Conservation (phyloP, 2,113 vertebrate genomes). For the Anarhynchus alexandrinus region DNA sequence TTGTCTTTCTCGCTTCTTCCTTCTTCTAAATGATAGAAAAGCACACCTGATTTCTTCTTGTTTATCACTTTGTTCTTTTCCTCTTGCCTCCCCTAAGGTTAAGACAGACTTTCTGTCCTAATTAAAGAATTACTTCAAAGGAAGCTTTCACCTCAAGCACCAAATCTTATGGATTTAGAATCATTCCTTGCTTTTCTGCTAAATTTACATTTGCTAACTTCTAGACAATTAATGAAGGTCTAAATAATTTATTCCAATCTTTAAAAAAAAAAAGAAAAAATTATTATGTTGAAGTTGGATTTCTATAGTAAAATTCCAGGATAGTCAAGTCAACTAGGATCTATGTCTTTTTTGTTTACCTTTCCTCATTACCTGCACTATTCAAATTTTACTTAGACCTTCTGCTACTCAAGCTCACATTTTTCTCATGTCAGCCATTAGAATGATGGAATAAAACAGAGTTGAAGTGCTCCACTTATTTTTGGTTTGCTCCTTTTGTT, state of each 20-base stretch:
- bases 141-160: background rate
- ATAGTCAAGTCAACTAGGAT: background rate
- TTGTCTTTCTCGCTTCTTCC: background rate
- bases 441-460: background rate
- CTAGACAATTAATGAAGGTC: background rate
- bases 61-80: background rate
- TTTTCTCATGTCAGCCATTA: background rate
- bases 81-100: background rate
- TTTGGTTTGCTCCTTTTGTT: background rate
- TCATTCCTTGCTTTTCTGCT: background rate
- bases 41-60: background rate
- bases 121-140: background rate
- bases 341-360: background rate
- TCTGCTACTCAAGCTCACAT: background rate
- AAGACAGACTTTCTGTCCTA: background rate
- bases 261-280: background rate
- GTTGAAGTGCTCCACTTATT: background rate
- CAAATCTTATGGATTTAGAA: background rate
- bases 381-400: background rate
- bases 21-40: background rate
- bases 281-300: background rate
- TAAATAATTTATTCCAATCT: background rate
- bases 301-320: background rate
- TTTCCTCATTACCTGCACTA: background rate
- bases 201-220: background rate